A percentile compares a stretch with the other conserved stretches of the same genome.
Conservation (phyloP, 53 echinoderm and acorn worm species). For the Holothuria leucospilota region DNA sequence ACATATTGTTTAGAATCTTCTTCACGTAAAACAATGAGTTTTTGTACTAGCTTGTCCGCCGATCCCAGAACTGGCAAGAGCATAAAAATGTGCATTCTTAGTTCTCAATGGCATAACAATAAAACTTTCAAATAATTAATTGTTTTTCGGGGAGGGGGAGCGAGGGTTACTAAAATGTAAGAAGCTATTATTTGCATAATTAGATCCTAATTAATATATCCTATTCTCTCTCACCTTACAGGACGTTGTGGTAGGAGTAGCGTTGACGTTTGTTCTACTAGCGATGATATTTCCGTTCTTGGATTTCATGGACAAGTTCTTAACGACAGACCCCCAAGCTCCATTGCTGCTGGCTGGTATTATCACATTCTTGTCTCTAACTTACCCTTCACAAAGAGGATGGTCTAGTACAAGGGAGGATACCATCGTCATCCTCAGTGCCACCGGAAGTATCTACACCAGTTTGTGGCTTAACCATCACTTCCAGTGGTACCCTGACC, state of each 20-base stretch:
- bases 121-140: too few relatives aligned
- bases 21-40: too few relatives aligned
- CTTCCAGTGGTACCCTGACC: constrained; percentile 57
- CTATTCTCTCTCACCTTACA: constrained; percentile 10
- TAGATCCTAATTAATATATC: background rate
- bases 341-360: constrained; percentile 70
- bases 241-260: constrained; percentile 85
- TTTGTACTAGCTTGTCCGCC: too few relatives aligned
- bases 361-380: constrained; percentile 35
- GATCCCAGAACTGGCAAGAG: too few relatives aligned
- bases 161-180: too few relatives aligned
- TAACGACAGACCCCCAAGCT: constrained; percentile 72
- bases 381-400: constrained; percentile 81
- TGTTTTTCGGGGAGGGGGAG: too few relatives aligned
- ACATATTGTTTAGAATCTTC: too few relatives aligned
- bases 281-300: constrained; percentile 74
- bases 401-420: constrained; percentile 83
- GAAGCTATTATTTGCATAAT: too few relatives aligned
- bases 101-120: too few relatives aligned
- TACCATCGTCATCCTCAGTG: constrained; percentile 79
- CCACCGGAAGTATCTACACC: constrained; percentile 63
- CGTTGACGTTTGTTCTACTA: constrained; percentile 68
- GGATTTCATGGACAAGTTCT: constrained; percentile 74
- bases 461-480: constrained; percentile 68
- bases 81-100: too few relatives aligned